These are phyloP conservation scores for Agelaius tricolor DNA, from an alignment of 2,113 vertebrate genomes.

Conservation along the genomic window DNA sequence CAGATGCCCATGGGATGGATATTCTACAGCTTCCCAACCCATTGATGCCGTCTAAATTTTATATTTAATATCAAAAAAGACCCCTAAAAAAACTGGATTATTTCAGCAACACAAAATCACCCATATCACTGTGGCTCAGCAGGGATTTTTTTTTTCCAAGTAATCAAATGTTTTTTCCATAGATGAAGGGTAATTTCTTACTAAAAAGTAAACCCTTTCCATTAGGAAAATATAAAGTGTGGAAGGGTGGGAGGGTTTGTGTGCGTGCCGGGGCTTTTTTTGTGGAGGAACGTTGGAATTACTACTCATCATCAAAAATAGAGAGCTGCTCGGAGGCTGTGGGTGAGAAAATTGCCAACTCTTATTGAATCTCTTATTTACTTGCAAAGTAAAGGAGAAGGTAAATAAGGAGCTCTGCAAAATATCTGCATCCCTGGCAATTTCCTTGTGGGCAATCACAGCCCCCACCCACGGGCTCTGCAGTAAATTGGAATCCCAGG, in stretches of 20 bases:
- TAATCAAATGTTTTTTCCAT: background rate
- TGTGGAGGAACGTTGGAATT: background rate
- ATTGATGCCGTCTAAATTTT: background rate
- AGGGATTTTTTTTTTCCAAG: background rate
- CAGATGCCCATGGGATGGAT: background rate
- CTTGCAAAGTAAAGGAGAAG: background rate
- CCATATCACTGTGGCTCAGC: background rate
- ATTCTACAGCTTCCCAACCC: background rate
- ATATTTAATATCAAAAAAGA: background rate
- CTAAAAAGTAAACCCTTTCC: background rate
- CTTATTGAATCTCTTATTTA: constrained; percentile 36
- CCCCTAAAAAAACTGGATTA: background rate
- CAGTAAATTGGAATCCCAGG: constrained; percentile 7
- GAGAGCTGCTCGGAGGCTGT: background rate
- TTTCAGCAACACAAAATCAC: background rate
- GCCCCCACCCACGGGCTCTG: background rate
- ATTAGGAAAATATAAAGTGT: background rate
- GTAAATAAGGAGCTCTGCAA: constrained; percentile 33
- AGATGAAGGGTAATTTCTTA: constrained; percentile 7
- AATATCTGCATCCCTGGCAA: constrained; percentile 52
- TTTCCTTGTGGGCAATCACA: constrained; percentile 40
- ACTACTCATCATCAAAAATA: constrained; percentile 11
- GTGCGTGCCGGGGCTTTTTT: background rate
- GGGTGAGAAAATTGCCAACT: constrained; percentile 36
- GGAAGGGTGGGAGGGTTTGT: background rate